Evolutionary conservation across 23 tunicate species (phyloP), one percentile per base, ranked within the genome.

Genomic region (Ascidia mentula): DNA sequence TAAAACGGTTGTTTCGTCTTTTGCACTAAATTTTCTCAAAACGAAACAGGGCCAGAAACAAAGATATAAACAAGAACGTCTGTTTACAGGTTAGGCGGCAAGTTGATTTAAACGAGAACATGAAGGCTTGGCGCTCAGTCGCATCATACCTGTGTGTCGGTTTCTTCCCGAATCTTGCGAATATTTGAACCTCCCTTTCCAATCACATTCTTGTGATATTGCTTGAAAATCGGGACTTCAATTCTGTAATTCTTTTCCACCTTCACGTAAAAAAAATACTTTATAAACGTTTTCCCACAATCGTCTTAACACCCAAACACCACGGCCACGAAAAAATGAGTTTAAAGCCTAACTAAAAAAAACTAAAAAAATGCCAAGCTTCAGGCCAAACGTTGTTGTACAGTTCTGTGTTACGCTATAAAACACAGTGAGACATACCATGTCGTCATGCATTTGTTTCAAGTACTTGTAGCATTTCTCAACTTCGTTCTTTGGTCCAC

Each of bases 141-240:
- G 15, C 15, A 42, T 4, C 60, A 6, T 53, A 93, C 98, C 90
- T 93, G 98, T 26, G 98, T 93, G 85, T 87, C 84, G 74, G 99
- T 96, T 60, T 91, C 99, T 61, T 96, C 97, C 35, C 99, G 72
- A 24, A 96, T 96, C 40, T 88, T 87, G 38, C 89, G 78, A 39
- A 96, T 96, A 72, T 96, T 96, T 4, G 87, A 82, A 31, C 99
- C 99, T 40, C 93, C 94, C 40, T 96, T 96, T 20, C 99, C 99
- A 69, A 96, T 96, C 39, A 96, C 81, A 60, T 96, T 96, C 81
- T 92, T 87, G 85, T 96, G 99, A 60, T 87, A 96, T 53, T 91
- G 97, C 74, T 96, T 96, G 87, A 96, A 85, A 13, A 96, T 96
- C 15, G 99, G 99, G 31, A 96, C 99, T 77, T 96, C 94, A 45